Percentiles rank a stretch among this genome's conserved stretches.
These are phyloP conservation scores for Dryococelus australis DNA, from an alignment of 2,888 invertebrate genomes.

Conservation along the genomic window DNA sequence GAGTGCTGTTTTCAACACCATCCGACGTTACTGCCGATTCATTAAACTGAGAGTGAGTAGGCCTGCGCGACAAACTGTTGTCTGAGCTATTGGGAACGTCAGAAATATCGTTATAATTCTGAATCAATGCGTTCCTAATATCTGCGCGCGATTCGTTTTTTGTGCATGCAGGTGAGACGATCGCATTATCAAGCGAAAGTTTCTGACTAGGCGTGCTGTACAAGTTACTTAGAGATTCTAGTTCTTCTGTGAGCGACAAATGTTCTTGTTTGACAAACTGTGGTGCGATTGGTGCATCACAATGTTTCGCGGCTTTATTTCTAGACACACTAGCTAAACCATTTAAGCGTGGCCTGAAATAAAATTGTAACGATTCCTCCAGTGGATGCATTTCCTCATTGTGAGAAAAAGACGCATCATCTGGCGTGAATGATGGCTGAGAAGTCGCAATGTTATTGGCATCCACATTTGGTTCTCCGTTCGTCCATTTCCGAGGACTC, in stretches of 20 bases:
- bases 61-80: no score
- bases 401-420: neutral
- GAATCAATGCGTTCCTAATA: neutral
- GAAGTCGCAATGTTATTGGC: neutral
- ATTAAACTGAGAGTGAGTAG: no score
- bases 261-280: no score
- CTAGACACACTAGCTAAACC: neutral
- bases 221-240: neutral
- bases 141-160: neutral
- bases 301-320: neutral
- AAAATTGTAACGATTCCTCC: neutral
- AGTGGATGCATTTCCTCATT: neutral
- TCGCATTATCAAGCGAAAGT: neutral
- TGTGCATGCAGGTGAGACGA: neutral
- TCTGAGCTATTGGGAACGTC: no score
- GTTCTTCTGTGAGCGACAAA: neutral
- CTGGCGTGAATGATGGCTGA: neutral
- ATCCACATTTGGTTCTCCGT: neutral
- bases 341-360: neutral
- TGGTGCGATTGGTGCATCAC: neutral
- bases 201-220: neutral
- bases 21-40: no score
- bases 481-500: neutral
- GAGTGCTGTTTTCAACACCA: no score
- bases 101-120: no score